Evolutionary conservation across 2,797 vertebrate genomes (phyloP).

Genomic region (Cuculus canorus): DNA sequence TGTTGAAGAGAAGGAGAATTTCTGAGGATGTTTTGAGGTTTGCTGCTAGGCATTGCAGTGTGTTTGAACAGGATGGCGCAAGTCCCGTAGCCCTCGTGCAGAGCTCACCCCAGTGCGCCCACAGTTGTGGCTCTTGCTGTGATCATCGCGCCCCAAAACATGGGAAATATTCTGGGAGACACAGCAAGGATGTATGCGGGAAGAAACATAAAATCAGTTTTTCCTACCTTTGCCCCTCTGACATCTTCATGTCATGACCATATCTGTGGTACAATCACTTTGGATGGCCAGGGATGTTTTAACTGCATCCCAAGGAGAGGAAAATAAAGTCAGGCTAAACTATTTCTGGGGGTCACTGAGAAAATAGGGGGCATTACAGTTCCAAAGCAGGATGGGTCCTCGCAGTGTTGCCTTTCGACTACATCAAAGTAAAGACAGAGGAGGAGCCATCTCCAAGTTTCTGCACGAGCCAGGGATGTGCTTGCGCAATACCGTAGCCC

Average conservation of each 20-base stretch:
- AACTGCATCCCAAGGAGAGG: neutral
- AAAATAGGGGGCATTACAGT: fast-evolving
- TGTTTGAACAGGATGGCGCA: neutral
- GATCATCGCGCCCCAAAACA: neutral
- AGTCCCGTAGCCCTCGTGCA: neutral
- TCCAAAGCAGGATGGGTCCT: neutral
- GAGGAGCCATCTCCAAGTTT: neutral
- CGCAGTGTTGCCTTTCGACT: neutral
- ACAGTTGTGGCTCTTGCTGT: neutral
- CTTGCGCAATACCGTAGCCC: neutral
- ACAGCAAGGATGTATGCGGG: neutral
- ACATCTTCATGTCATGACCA: neutral
- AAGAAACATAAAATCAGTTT: neutral
- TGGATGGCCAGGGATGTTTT: neutral
- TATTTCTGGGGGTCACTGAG: neutral
- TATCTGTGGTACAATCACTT: neutral
- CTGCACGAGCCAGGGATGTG: neutral
- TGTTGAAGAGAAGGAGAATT: neutral
- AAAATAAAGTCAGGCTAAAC: neutral
- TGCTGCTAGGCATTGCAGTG: neutral
- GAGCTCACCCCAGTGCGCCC: neutral
- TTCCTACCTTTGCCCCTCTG: neutral
- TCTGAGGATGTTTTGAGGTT: neutral
- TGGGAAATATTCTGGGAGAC: neutral
- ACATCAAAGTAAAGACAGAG: neutral